phyloP scores from a whole-genome alignment of 2,888 invertebrate species.

The Cephus spinipes region DNA sequence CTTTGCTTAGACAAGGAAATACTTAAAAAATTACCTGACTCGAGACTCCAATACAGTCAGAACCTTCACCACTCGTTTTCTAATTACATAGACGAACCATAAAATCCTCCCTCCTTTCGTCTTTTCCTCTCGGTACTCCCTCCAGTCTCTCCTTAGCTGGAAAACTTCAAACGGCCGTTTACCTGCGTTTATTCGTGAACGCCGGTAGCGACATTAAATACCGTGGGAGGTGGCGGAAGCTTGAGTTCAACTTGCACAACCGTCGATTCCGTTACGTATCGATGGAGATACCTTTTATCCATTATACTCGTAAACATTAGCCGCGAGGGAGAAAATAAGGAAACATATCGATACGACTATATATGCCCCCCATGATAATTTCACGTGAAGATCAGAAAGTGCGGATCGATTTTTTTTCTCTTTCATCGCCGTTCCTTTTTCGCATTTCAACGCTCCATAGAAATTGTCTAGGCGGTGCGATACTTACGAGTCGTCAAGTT shows the following conservation, averaged over 20 bases:
- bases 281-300: neutral
- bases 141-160: neutral
- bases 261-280: neutral
- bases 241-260: neutral
- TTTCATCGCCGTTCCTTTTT: neutral
- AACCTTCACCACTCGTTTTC: neutral
- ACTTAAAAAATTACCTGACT: slow-evolving; percentile 2
- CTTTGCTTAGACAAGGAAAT: slow-evolving; percentile 7
- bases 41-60: neutral
- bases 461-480: neutral
- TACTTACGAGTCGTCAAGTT: neutral
- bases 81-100: neutral
- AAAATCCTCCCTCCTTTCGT: neutral
- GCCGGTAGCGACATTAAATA: neutral
- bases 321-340: neutral
- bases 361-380: neutral
- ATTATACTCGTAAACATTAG: neutral
- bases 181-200: neutral
- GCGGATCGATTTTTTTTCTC: no score
- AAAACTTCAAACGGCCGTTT: neutral
- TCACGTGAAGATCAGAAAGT: neutral
- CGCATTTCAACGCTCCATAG: neutral
- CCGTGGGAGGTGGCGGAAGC: neutral
- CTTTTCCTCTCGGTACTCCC: neutral
- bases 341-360: neutral